Percentiles rank a stretch among this genome's conserved stretches.
These are phyloP conservation scores for Aphelinus atriplicis DNA, from an alignment of 1,140 invertebrate species.

Conservation along the genomic window DNA sequence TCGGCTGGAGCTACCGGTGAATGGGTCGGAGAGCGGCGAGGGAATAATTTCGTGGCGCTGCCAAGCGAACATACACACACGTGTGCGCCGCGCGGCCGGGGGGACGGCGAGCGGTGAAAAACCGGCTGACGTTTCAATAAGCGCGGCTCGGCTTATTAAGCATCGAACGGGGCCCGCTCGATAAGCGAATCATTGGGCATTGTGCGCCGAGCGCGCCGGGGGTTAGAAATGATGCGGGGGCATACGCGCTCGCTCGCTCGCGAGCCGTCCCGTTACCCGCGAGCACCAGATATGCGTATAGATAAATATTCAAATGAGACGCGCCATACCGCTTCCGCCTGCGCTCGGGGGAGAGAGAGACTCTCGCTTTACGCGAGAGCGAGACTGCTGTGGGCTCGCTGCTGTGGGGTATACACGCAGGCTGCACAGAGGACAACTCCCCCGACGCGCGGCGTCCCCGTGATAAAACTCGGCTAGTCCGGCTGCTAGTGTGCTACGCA, in stretches of 20 bases:
- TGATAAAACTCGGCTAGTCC: no score
- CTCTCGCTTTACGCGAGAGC: no score
- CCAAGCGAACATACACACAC: neutral
- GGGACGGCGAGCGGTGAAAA: neutral
- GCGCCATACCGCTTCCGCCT: neutral
- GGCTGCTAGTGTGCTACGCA: no score
- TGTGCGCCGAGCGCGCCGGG: neutral
- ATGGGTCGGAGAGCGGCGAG: neutral
- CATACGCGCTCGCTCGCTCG: neutral
- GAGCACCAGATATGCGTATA: slow-evolving; percentile 41
- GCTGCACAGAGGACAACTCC: no score
- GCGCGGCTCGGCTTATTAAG: slow-evolving; percentile 8
- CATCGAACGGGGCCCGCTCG: neutral
- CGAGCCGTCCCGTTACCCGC: slow-evolving; percentile 39
- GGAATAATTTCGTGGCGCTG: neutral
- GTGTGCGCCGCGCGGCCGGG: neutral
- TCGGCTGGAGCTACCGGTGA: neutral
- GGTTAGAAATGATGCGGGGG: slow-evolving; percentile 20
- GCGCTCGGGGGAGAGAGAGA: no score
- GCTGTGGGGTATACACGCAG: no score
- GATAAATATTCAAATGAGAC: slow-evolving; percentile 51
- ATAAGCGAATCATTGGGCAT: slow-evolving; percentile 27
- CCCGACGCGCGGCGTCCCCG: no score
- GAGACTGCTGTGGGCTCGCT: no score
- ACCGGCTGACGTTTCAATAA: slow-evolving; percentile 38